Evolutionary conservation across 2,113 vertebrate species (phyloP).

Genomic region (Ageneiosus marmoratus): DNA sequence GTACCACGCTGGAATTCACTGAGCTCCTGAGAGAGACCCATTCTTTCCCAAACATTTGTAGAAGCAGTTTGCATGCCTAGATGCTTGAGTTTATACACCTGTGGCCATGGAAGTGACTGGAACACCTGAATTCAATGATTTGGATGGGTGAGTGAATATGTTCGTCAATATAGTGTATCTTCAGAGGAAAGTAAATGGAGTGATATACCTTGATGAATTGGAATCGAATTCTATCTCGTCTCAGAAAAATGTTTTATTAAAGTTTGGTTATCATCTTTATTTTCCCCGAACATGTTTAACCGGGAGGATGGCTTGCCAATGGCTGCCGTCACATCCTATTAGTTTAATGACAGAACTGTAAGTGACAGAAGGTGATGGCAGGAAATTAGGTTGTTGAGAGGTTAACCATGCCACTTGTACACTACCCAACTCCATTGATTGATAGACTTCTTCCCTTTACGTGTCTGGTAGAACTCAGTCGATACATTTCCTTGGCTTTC

Average conservation of each 20-base stretch:
- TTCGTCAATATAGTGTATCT: background rate
- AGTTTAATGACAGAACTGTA: background rate
- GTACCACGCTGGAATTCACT: too few relatives aligned
- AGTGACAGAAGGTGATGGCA: background rate
- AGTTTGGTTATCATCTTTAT: background rate
- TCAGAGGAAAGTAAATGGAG: background rate
- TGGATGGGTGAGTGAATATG: too few relatives aligned
- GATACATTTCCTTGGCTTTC: background rate
- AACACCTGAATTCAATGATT: too few relatives aligned
- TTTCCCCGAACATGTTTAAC: background rate
- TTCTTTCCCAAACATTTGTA: too few relatives aligned
- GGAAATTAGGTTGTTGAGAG: background rate
- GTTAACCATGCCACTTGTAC: background rate
- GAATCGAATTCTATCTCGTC: background rate
- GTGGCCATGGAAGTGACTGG: too few relatives aligned
- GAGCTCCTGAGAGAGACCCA: too few relatives aligned
- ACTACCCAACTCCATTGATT: background rate
- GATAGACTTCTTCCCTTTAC: background rate
- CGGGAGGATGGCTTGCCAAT: background rate
- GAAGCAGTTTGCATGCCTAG: too few relatives aligned
- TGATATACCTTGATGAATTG: background rate
- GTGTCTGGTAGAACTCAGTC: background rate
- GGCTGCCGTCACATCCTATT: background rate
- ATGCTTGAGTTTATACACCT: too few relatives aligned
- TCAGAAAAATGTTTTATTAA: background rate